A percentile compares a stretch with the other conserved stretches of the same genome.
Evolutionary conservation across 2,797 vertebrate species (phyloP).

Genomic region (Bufotes viridis): DNA sequence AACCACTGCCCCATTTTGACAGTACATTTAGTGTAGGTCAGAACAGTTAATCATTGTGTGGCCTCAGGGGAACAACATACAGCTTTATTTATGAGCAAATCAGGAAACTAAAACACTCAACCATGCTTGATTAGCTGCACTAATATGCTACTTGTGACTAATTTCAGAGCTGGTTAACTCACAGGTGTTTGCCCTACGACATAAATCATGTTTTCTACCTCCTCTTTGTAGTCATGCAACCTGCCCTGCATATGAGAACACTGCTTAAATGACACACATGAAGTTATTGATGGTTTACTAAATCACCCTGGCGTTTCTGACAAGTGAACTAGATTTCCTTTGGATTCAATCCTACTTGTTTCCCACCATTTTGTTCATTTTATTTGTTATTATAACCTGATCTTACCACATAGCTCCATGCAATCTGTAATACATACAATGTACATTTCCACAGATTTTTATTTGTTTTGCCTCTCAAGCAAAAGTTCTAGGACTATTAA

Average conservation of each 20-base stretch:
- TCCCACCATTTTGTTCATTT: constrained; percentile 79
- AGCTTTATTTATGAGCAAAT: constrained; percentile 92
- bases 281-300: constrained; percentile 88
- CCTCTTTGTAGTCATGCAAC: constrained; percentile 72
- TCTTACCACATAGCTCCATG: constrained; percentile 67
- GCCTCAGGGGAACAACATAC: constrained; percentile 84
- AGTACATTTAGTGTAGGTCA: constrained; percentile 87
- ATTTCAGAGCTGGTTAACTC: constrained; percentile 92
- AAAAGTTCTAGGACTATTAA: constrained; percentile 68
- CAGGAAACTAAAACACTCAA: constrained; percentile 92
- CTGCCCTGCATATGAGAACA: constrained; percentile 87
- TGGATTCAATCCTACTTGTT: constrained; percentile 68
- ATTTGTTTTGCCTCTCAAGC: constrained; percentile 75
- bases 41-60: constrained; percentile 88
- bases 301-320: constrained; percentile 79
- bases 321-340: constrained; percentile 78
- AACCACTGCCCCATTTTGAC: constrained; percentile 72
- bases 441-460: constrained; percentile 74
- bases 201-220: constrained; percentile 86
- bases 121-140: constrained; percentile 94
- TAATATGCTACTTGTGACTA: constrained; percentile 99
- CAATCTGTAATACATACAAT: constrained; percentile 73
- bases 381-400: constrained; percentile 86
- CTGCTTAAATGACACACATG: constrained; percentile 88
- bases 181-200: constrained; percentile 89